Evolutionary conservation across 2,113 vertebrate species (phyloP), one percentile per base, ranked within the genome.

Genomic region (Coryphaenoides rupestris): DNA sequence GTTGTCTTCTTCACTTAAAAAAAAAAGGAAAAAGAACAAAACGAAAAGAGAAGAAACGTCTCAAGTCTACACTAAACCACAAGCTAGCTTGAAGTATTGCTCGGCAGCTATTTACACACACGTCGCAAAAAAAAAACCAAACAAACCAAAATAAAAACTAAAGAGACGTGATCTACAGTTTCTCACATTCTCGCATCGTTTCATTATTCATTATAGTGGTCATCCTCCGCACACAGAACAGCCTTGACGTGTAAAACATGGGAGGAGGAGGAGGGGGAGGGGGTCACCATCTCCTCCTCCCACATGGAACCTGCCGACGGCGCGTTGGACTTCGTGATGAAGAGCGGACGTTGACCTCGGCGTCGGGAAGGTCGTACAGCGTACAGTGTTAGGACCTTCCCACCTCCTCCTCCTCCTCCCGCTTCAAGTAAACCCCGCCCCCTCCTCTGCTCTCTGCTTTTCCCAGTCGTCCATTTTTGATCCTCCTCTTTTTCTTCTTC

Each of bases 201-300:
- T n/a, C n/a, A n/a, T n/a, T n/a, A n/a, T 83, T 64, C 73, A 72
- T 79, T 81, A 85, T 85, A 90, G 89, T 89, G 89, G 89, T 91
- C 90, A n/a, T 91, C 88, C 88, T 69, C 63, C 84, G 65, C 73
- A 83, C 87, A 80, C 64, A 1, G 82, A 81, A 79, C 17, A 0
- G 73, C 79, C 70, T 78, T 61, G 73, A 80, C 79, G 69, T 84
- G 78, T 88, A n/a, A 88, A 86, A 87, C 83, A 86, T 79, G 66
- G 58, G 68, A 74, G 65, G n/a, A 54, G 26, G 57, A 45, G 50
- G 6, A 7, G 33, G 33, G 33, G 33, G 33, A 1, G 33, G 33
- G 33, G 33, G 33, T n/a, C 33, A 40, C 33, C 4, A 10, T 2
- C 1, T 10, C 33, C n/a, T n/a, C n/a, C n/a, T n/a, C 28, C 33